Evolutionary conservation across 2,113 vertebrate genomes (phyloP), one percentile per base, ranked within the genome.

Genomic region (Paratilapia polleni): DNA sequence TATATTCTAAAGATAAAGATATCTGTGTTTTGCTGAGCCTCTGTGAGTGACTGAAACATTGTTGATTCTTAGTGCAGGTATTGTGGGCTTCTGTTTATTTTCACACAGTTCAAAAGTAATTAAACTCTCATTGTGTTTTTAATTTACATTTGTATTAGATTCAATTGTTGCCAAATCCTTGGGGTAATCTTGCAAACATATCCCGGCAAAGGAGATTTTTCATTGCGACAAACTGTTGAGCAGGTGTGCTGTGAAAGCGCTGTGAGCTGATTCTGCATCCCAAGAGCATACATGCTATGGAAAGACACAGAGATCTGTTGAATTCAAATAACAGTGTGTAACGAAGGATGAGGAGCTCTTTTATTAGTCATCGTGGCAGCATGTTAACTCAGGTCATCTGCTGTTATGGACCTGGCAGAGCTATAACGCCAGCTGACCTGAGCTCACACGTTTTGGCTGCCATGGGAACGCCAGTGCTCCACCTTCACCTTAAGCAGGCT

Each of bases 361-460:
- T 87, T 78, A 89, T 91, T 90, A 90, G 87, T 93, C 92, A 88
- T 87, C 41, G 22, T 62, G 60, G 54, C 49, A 11, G 59, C 19
- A 28, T 62, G 89, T 87, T 83, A 83, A 86, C 73, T 87, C 43
- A 36, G 88, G 87, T 84, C 70, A 81, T 64, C 80, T 2, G 20
- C 85, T 86, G 87, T 82, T 78, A 52, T 78, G 38, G 54, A 81
- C 78, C 28, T 38, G 15, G 34, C 47, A 28, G 24, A 19, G 22
- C 49, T 62, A 43, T 26, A 82, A 64, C 62, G 22, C 63, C 56
- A 59, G 58, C 57, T 68, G 84, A 87, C 56, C 54, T 60, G 26
- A 84, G 64, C 68, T 20, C 31, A 54, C 76, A 83, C 1, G 3
- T 59, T 81, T 47, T 24, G 78, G 91, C 82, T 89, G 84, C 89